Evolutionary conservation across 2,113 vertebrate genomes (phyloP), one percentile per base, ranked within the genome.

Genomic region (Gnathonemus echidnorhynchus): DNA sequence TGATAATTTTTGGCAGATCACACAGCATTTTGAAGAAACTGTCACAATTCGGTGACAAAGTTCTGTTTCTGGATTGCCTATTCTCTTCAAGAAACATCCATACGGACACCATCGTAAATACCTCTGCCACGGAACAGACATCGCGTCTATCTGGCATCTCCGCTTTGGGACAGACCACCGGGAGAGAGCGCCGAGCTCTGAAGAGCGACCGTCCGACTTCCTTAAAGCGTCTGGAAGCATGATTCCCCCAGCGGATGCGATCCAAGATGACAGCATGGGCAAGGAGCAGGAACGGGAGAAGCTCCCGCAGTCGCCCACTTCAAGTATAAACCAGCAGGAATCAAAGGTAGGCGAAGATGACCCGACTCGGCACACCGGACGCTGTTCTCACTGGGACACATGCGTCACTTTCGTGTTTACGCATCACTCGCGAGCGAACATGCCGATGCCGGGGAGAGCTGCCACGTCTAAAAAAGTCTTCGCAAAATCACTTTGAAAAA

Each of bases 221-320:
- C 42, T 24, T 27, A 45, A 31, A 70, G 10, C 62, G 17, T 45
- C 17, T 21, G 58, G 91, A 90, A 94, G 92, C 74, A 96, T 96
- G 96, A 96, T 96, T 91, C 96, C 96, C 4, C 96, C 95, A 46
- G 92, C 90, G 13, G 94, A 92, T 92, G 93, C 92, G 93, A 92
- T 93, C 49, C 94, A 94, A 93, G 95, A 95, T 87, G 94, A 95
- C 89, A 94, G 94, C 91, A 92, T 93, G 88, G 94, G 92, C 91
- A 95, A 95, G 90, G 94, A 96, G 90, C 94, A 94, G 87, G 94
- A 94, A 77, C 92, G 77, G 90, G 95, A 95, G 35, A 92, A 91
- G 87, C 92, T 91, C 21, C 95, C 95, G 2, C 93, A 95, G 92
- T 96, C 95, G 74, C 95, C 95, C 5, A 92, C 93, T 27, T 90